phyloP scores from a whole-genome alignment of 2,888 invertebrate genomes.

The Pheosia gnoma region DNA sequence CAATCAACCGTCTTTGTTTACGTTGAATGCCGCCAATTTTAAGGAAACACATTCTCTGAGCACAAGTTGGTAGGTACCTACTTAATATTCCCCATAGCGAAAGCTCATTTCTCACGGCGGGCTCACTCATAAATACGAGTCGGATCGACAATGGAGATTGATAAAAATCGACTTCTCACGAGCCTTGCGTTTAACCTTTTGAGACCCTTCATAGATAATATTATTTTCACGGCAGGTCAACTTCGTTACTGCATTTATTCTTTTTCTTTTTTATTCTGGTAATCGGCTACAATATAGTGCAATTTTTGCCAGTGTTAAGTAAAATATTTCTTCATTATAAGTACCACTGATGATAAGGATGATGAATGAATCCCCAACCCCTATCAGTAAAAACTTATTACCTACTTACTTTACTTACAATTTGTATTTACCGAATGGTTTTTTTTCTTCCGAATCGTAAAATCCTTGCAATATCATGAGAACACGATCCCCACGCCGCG shows the following conservation, averaged over 20 bases:
- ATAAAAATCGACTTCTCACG: slow-evolving; percentile 40
- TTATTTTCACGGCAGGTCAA: slow-evolving; percentile 6
- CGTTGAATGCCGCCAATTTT: not conserved
- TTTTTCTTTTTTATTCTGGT: no score
- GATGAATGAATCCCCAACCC: no score
- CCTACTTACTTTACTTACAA: no score
- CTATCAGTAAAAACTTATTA: no score
- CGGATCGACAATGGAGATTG: slow-evolving; percentile 39
- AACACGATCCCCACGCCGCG: not conserved
- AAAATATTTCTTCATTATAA: no score
- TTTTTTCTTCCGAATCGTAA: not conserved
- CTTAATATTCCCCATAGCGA: slow-evolving; percentile 35
- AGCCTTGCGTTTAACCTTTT: slow-evolving; percentile 37
- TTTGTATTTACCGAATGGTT: not conserved
- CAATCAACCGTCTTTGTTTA: not conserved
- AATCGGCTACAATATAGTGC: no score
- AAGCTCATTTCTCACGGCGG: slow-evolving; percentile 34
- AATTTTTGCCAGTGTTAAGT: no score
- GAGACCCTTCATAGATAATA: slow-evolving; percentile 14
- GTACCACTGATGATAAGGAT: no score
- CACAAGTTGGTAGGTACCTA: slow-evolving; percentile 15
- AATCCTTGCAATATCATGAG: not conserved
- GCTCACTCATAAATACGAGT: slow-evolving; percentile 37
- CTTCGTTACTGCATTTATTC: no score
- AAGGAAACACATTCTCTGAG: slow-evolving; percentile 5